Base-by-base conservation (phyloP, 2,113 vertebrate species). In the Poeciliopsis retropinna region DNA sequence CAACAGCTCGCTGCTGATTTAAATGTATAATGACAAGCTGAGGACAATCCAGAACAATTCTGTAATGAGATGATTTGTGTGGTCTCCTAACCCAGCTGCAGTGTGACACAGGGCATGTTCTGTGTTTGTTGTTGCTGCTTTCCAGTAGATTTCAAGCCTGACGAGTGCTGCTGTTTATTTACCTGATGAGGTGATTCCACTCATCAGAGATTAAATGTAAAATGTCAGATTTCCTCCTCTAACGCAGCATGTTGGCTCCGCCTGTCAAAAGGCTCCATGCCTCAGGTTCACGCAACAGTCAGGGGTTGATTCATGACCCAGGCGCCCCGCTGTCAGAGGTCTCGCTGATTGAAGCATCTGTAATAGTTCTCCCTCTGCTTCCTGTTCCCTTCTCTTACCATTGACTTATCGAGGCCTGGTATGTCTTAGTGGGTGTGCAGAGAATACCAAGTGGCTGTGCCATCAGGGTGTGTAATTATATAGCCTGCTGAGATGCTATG, bases 361-460 rank as follows among this genome's bases (percentile, higher is more conserved):
- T 60, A 84, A 84, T 68, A 57, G 54, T 69, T 57, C 69, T 63
- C 41, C 29, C 41, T 66, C 62, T 22, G 60, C 77, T 68, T 72
- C 44, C 83, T 31, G 11, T 65, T 67, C 69, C 69, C 17, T 60
- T 79, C 60, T 69, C 75, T 72, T 84, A 70, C 83, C 79, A 29
- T 73, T 64, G 82, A 78, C 83, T 82, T 89, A 86, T 88, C 85
- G 82, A 64, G 67, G 78, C 88, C 76, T 81, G 84, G 85, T 92
- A 85, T 94, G 87, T 89, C 91, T 91, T 91, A 72, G 78, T 78
- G 65, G 67, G 11, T 89, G 90, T 92, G 93, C 81, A 76, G 81
- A 86, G 93, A 94, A 94, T 94, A 93, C 83, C 87, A 92, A 94
- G 88, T 86, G 81, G 82, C 73, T 76, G 72, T 69, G 79, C 78